Evolutionary conservation across 1,140 invertebrate species (phyloP).

Genomic region (Drosophila truncata): DNA sequence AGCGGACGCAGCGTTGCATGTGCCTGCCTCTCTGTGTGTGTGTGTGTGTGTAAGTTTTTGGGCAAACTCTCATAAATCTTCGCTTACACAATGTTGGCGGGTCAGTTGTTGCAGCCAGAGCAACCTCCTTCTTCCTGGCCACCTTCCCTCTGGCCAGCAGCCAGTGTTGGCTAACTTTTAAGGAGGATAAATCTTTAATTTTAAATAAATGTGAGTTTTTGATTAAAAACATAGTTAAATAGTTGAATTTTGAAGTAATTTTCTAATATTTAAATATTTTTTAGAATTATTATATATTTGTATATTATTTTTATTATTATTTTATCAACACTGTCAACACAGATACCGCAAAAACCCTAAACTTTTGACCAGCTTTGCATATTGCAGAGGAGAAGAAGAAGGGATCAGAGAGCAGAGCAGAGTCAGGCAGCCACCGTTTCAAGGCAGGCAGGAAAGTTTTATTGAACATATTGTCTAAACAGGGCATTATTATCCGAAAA

Average conservation of each 20-base stretch:
- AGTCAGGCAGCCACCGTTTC: not conserved
- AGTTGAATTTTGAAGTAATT: not conserved
- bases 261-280: not conserved
- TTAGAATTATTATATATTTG: not conserved
- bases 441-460: slow-evolving; percentile 60
- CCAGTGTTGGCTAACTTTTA: slow-evolving; percentile 7
- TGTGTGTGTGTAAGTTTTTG: slow-evolving; percentile 54
- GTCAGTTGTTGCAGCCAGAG: slow-evolving; percentile 56
- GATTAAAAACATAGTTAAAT: not conserved
- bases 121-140: slow-evolving; percentile 12
- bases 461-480: slow-evolving; percentile 81
- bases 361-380: slow-evolving; percentile 56
- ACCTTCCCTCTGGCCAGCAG: not conserved
- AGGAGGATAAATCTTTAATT: too few species aligned
- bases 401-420: slow-evolving; percentile 3
- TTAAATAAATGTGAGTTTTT: not conserved
- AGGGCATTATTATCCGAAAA: slow-evolving; percentile 46
- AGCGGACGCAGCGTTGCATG: slow-evolving; percentile 46
- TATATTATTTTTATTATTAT: not conserved
- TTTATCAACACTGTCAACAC: slow-evolving; percentile 5
- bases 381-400: slow-evolving; percentile 22
- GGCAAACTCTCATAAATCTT: slow-evolving; percentile 82
- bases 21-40: slow-evolving; percentile 5
- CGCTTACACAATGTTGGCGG: slow-evolving; percentile 82
- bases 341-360: slow-evolving; percentile 27